phyloP scores from a whole-genome alignment of 2,888 invertebrate species.

The Cheilosia vernalis region DNA sequence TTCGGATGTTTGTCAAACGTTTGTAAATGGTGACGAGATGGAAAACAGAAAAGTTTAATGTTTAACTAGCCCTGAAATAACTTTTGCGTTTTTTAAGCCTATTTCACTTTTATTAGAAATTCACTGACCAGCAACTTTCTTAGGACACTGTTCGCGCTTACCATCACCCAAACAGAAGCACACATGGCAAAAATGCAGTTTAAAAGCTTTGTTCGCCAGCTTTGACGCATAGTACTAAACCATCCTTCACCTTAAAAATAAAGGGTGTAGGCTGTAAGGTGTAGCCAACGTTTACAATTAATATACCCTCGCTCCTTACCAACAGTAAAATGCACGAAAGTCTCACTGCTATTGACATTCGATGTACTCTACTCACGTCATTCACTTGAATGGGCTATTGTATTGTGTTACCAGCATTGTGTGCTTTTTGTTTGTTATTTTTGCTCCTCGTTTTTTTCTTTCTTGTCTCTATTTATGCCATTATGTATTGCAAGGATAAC shows the following conservation, averaged over 20 bases:
- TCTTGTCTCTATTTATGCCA: conserved; percentile 21
- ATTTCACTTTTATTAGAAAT: not conserved
- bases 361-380: conserved; percentile 60
- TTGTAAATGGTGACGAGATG: no score
- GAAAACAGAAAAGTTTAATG: no score
- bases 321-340: conserved; percentile 42
- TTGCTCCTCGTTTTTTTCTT: not conserved
- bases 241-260: not conserved
- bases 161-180: not conserved
- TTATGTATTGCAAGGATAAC: conserved; percentile 41
- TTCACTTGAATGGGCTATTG: conserved; percentile 57
- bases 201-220: conserved; percentile 19
- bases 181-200: not conserved
- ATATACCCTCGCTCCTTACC: conserved; percentile 15
- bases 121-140: not conserved
- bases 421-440: conserved; percentile 22
- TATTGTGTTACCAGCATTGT: conserved; percentile 49
- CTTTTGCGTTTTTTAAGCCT: not conserved
- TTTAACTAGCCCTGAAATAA: no score
- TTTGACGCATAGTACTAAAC: not conserved
- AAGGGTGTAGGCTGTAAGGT: not conserved
- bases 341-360: conserved; percentile 71
- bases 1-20: no score
- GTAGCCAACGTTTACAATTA: conserved; percentile 9
- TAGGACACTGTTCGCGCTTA: not conserved